Evolutionary conservation across 1,140 invertebrate genomes (phyloP), one percentile per base, ranked within the genome.

Genomic region (Zaprionus ornatus): DNA sequence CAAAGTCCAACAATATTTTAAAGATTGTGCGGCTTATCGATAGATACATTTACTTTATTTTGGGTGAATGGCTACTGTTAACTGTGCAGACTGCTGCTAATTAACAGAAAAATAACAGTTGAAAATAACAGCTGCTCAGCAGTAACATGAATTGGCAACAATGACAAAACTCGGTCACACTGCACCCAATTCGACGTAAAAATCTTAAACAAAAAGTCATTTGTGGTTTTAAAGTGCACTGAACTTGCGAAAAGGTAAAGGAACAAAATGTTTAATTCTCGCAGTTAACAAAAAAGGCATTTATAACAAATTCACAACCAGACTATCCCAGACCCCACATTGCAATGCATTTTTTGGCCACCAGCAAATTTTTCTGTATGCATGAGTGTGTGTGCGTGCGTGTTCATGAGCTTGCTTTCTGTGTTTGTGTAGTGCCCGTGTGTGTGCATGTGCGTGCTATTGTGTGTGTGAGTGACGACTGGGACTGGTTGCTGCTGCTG

Each of bases 401-500:
- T 63, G 37, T 69, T 15, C 21, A 29, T 27, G 40, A 23, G 45
- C 19, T 69, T 40, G 15, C 40, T 42, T 6, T 42, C 66, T 73
- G 71, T 61, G 74, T 21, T 72, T 59, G 57, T 59, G 59, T 40
- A 35, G 59, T 77, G 66, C 62, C n/a, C 35, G 62, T 77, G 74
- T 67, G 62, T 56, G 55, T 54, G 29, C 55, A 63, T 74, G 77
- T 61, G 71, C 69, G 68, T 50, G 69, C 21, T 63, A 50, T 48
- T 56, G 32, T 61, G 55, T 56, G 32, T 56, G 62, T 77, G 78
- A 66, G 73, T 84, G 82, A 74, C 63, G 66, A 85, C 78, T 83
- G 84, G 83, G 84, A 87, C 83, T 87, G 84, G 68, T 67, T 84
- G 83, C 55, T 66, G 61, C 45, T 62, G 55, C 50, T 76, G 71